These are phyloP conservation scores for Urosaurus nigricauda DNA, from an alignment of 2,797 vertebrate genomes.

Conservation along the genomic window DNA sequence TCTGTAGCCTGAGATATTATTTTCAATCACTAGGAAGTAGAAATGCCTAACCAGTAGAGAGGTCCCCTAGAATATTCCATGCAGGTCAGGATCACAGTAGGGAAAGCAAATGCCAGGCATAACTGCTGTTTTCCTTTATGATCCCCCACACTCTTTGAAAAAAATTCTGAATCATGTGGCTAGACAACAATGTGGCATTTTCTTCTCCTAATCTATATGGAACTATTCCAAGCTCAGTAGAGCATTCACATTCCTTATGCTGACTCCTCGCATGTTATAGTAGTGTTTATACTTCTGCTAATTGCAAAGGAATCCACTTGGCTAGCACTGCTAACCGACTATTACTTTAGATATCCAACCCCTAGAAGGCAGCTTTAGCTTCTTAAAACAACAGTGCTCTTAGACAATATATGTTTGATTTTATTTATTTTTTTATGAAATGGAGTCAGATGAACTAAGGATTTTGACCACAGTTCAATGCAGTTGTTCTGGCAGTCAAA, in stretches of 20 bases:
- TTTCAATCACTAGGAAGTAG: neutral
- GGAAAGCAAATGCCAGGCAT: neutral
- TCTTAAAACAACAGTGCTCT: rapidly evolving
- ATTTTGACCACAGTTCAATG: rapidly evolving
- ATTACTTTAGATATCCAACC: neutral
- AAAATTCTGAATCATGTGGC: neutral
- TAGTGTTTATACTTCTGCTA: neutral
- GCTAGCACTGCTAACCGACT: neutral
- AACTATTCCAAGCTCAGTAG: neutral
- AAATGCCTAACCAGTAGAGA: neutral
- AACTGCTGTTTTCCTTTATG: neutral
- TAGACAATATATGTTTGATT: neutral
- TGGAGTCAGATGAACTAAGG: rapidly evolving
- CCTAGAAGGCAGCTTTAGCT: neutral
- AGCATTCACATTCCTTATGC: neutral
- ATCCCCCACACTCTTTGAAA: neutral
- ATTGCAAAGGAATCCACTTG: neutral
- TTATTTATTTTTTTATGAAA: neutral
- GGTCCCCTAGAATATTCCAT: neutral
- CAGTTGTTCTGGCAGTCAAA: neutral
- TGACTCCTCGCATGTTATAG: neutral
- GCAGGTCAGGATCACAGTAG: neutral
- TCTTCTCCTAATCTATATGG: neutral
- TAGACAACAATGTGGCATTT: neutral
- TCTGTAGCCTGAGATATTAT: neutral